phyloP scores from a whole-genome alignment of 2,888 invertebrate species.

The Julus scanicus region DNA sequence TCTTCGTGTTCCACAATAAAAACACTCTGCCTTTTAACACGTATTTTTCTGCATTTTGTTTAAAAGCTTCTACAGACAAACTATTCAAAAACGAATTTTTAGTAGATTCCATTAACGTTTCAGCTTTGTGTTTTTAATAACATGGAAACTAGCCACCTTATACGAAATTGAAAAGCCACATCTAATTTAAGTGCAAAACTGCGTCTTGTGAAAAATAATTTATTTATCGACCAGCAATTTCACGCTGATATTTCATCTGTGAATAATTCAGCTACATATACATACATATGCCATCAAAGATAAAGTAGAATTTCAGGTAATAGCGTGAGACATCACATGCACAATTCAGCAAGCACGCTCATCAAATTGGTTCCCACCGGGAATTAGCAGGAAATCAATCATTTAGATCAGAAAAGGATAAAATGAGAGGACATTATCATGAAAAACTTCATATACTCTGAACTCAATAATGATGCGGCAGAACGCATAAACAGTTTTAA shows the following conservation, averaged over 20 bases:
- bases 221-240: slow-evolving; percentile 16
- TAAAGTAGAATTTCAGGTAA: not conserved
- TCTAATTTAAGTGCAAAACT: not conserved
- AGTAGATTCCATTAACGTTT: too few relatives aligned
- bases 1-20: too few relatives aligned
- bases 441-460: not conserved
- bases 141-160: too few relatives aligned
- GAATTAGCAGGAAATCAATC: not conserved
- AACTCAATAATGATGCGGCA: not conserved
- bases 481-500: not conserved
- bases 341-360: not conserved
- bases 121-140: too few relatives aligned
- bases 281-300: not conserved
- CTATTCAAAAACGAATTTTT: too few relatives aligned
- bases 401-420: slow-evolving; percentile 6
- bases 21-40: too few relatives aligned
- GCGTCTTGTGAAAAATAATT: not conserved
- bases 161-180: not conserved
- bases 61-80: too few relatives aligned
- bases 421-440: not conserved
- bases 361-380: not conserved
- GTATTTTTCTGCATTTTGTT: too few relatives aligned
- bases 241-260: not conserved
- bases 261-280: slow-evolving; percentile 16
- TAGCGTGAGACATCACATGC: not conserved